These are phyloP conservation scores for Umimayanthus chanpuru DNA, from an alignment of 92 coral and sea anemone genomes.

Conservation along the genomic window DNA sequence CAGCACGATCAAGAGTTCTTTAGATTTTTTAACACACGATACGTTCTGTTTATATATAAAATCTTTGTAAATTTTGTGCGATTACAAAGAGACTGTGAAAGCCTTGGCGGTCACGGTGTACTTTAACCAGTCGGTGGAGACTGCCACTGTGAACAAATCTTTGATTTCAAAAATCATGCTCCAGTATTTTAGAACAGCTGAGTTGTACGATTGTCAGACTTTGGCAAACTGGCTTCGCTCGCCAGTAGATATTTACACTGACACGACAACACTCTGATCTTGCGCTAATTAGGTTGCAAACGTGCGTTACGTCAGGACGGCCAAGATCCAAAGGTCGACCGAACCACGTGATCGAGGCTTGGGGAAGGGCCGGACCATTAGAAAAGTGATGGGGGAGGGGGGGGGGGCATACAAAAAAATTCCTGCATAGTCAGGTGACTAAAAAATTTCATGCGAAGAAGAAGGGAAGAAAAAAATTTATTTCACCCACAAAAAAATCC, in stretches of 20 bases:
- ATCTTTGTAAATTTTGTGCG: neutral
- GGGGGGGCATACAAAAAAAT: too few species aligned
- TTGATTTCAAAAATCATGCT: constrained; percentile 44
- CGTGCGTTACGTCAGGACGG: neutral
- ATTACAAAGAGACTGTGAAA: constrained; percentile 46
- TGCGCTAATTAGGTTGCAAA: neutral
- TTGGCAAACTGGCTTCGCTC: neutral
- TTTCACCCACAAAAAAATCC: too few species aligned
- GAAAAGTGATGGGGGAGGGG: too few species aligned
- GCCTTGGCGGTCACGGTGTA: constrained; percentile 63
- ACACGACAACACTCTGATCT: neutral
- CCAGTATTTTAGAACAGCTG: constrained; percentile 12
- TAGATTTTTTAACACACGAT: neutral
- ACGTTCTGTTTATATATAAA: neutral
- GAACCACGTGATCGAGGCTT: neutral
- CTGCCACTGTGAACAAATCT: constrained; percentile 45
- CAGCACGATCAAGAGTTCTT: constrained; percentile 15
- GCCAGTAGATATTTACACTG: neutral
- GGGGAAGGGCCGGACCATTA: too few species aligned
- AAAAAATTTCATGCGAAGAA: too few species aligned
- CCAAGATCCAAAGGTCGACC: neutral
- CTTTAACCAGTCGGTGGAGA: constrained; percentile 74
- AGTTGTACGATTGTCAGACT: neutral
- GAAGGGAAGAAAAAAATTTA: too few species aligned
- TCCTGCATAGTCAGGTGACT: too few species aligned